phyloP scores from a whole-genome alignment of 1,140 invertebrate genomes.

The Hyphantria cunea region DNA sequence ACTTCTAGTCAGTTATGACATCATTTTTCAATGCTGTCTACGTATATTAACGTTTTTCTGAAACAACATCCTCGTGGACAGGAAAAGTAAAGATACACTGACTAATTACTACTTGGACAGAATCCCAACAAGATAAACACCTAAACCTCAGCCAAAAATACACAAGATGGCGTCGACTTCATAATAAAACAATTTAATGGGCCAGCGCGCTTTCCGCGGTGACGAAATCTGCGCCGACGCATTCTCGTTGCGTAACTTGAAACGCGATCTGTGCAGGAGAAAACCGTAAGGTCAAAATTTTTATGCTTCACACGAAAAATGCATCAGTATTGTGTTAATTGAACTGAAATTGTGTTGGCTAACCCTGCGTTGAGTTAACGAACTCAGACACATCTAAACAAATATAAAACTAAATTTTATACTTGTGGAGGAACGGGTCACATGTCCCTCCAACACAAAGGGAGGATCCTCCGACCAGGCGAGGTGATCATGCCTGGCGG shows the following conservation, averaged over 20 bases:
- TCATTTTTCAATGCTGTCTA: no score
- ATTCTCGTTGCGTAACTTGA: conserved; percentile 69
- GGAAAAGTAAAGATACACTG: conserved; percentile 68
- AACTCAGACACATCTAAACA: no score
- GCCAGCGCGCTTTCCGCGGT: conserved; percentile 80
- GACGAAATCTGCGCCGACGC: conserved; percentile 76
- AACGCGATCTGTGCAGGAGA: conserved; percentile 69
- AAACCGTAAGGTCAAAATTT: conserved; percentile 67
- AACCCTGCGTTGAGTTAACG: no score
- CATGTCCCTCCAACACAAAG: no score
- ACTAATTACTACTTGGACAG: conserved; percentile 78
- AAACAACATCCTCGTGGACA: conserved; percentile 45
- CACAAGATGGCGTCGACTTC: conserved; percentile 78
- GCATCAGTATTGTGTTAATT: background rate
- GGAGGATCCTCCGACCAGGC: no score
- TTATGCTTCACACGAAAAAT: conserved; percentile 42
- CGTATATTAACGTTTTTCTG: conserved; percentile 32
- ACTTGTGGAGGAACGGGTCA: no score
- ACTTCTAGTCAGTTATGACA: no score
- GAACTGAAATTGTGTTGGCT: no score
- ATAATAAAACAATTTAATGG: conserved; percentile 82
- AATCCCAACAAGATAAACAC: conserved; percentile 79
- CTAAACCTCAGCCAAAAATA: conserved; percentile 80
- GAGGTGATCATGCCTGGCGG: no score
- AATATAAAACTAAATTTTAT: no score